Percentiles rank a stretch among this genome's conserved stretches.
These are phyloP conservation scores for Dromius quadrimaculatus DNA, from an alignment of 2,888 invertebrate species.

Conservation along the genomic window DNA sequence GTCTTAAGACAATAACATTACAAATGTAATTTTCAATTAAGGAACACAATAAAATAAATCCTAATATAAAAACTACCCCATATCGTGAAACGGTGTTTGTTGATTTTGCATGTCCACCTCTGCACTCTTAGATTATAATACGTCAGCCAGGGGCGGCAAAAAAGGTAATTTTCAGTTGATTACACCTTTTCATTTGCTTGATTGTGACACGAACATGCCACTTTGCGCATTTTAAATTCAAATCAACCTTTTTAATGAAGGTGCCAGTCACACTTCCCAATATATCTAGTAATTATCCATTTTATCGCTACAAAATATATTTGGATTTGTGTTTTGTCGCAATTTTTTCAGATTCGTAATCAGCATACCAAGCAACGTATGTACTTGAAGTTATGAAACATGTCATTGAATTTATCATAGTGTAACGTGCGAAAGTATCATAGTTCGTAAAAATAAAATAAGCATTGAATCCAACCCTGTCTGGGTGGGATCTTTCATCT, in stretches of 20 bases:
- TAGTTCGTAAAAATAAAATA: no score
- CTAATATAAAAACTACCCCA: not conserved
- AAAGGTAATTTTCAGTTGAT: slow-evolving; percentile 48
- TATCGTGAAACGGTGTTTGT: slow-evolving; percentile 5
- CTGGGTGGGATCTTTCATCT: no score
- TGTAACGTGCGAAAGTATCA: no score
- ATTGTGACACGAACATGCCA: slow-evolving; percentile 43
- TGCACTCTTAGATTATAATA: slow-evolving; percentile 28
- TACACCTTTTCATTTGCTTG: slow-evolving; percentile 51
- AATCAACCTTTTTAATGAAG: slow-evolving; percentile 37
- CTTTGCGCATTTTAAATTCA: slow-evolving; percentile 47
- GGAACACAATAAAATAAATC: slow-evolving; percentile 25
- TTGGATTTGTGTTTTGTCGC: slow-evolving; percentile 4
- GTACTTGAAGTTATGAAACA: no score
- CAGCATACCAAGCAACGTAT: no score
- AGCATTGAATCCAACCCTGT: no score
- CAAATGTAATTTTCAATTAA: slow-evolving; percentile 31
- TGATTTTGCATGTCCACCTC: slow-evolving; percentile 29
- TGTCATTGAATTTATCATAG: not conserved
- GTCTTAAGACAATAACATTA: slow-evolving; percentile 14
- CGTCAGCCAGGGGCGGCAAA: slow-evolving; percentile 31
- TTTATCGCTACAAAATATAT: slow-evolving; percentile 9
- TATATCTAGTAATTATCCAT: slow-evolving; percentile 26
- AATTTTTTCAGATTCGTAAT: no score
- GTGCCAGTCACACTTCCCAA: slow-evolving; percentile 20